These are phyloP conservation scores for Lithophane socia DNA, from an alignment of 2,888 invertebrate species.

Conservation along the genomic window DNA sequence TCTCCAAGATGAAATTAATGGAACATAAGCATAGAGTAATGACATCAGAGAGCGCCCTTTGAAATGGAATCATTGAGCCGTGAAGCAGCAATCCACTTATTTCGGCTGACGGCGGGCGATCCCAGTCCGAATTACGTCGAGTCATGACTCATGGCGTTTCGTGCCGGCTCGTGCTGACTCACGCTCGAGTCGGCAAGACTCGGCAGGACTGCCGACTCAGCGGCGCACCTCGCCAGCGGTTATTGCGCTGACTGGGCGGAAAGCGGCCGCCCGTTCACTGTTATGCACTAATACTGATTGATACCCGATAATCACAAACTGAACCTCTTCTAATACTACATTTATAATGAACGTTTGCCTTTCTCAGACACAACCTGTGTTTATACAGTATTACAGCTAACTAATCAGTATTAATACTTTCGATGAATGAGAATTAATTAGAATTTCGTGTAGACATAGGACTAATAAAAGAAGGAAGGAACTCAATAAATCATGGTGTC, in stretches of 20 bases:
- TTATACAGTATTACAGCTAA: neutral
- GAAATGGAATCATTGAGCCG: constrained; percentile 83
- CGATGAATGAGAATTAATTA: constrained; percentile 30
- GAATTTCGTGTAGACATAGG: constrained; percentile 40
- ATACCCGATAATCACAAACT: constrained; percentile 78
- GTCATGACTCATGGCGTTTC: constrained; percentile 81
- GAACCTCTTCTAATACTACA: constrained; percentile 55
- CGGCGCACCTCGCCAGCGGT: constrained; percentile 77
- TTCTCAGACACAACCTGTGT: constrained; percentile 3
- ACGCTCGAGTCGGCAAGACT: constrained; percentile 77
- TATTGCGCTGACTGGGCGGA: constrained; percentile 83
- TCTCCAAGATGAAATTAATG: constrained; percentile 53
- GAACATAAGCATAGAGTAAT: constrained; percentile 75
- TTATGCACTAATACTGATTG: constrained; percentile 84
- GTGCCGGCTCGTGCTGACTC: constrained; percentile 81
- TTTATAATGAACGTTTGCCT: constrained; percentile 19
- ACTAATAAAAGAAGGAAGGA: constrained; percentile 47
- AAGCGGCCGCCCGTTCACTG: constrained; percentile 72
- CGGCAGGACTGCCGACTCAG: constrained; percentile 74
- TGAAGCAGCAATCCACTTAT: constrained; percentile 88
- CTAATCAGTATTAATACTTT: constrained; percentile 18
- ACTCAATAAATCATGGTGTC: constrained; percentile 67
- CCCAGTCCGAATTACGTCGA: constrained; percentile 79
- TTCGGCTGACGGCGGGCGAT: constrained; percentile 84
- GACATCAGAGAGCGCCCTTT: constrained; percentile 79